Conservation (phyloP, 1,140 invertebrate genomes). For the Calosoma granatense region DNA sequence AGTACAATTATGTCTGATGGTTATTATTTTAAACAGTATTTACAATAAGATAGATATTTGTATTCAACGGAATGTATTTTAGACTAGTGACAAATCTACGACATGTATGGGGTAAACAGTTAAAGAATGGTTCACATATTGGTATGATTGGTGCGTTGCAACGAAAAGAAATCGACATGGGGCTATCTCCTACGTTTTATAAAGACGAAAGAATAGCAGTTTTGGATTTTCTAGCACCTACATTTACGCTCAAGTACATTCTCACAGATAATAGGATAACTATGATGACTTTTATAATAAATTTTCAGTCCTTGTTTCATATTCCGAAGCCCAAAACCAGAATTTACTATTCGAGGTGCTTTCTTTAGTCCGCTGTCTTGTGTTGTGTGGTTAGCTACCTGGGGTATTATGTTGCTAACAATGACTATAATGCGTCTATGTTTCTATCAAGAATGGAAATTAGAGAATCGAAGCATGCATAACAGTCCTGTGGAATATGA, state of each 20-base stretch:
- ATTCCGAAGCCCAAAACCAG: slow-evolving; percentile 49
- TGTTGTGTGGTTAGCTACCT: slow-evolving; percentile 43
- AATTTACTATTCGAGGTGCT: slow-evolving; percentile 43
- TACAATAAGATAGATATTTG: neutral
- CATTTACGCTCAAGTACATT: slow-evolving; percentile 45
- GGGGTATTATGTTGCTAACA: slow-evolving; percentile 27
- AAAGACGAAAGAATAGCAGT: slow-evolving; percentile 43
- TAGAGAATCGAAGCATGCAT: neutral
- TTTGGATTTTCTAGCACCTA: slow-evolving; percentile 47
- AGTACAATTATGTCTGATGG: too few relatives aligned
- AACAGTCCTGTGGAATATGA: neutral
- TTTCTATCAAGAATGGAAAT: slow-evolving; percentile 11
- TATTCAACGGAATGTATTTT: slow-evolving; percentile 14
- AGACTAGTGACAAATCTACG: slow-evolving; percentile 39
- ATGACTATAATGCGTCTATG: slow-evolving; percentile 30
- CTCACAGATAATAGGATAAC: neutral
- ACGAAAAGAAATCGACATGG: slow-evolving; percentile 46
- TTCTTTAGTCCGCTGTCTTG: slow-evolving; percentile 44
- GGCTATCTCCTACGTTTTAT: slow-evolving; percentile 47
- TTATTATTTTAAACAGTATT: slow-evolving; percentile 12
- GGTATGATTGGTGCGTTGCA: slow-evolving; percentile 54
- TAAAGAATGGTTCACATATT: slow-evolving; percentile 50
- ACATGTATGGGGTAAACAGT: slow-evolving; percentile 1
- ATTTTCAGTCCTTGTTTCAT: slow-evolving; percentile 44
- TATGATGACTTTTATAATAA: slow-evolving; percentile 8